Evolutionary conservation across 2,888 invertebrate species (phyloP), one percentile per base, ranked within the genome.

Genomic region (Eumacrocentrus americanus): DNA sequence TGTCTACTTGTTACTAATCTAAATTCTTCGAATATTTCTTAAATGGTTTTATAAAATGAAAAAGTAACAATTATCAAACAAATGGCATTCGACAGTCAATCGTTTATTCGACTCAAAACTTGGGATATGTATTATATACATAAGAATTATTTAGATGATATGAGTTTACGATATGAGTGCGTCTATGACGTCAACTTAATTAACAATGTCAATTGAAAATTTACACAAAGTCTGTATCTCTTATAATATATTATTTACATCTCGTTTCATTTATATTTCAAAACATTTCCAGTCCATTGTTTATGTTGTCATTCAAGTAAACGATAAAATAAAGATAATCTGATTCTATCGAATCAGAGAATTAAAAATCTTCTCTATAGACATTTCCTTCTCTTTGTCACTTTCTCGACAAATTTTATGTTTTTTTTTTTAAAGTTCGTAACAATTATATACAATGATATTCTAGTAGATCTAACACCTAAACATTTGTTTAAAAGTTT

Each of bases 41-140:
- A 4, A 29, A 6, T 29, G 29, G 9, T 29, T 29, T 29, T 6
- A 29, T 29, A 29, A 29, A 29, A 29, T 6, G 20, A 23, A 20
- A 37, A 37, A 1, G 3, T 18, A 16, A 11, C 4, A 34, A 14
- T 51, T 51, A n/a, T 34, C 51, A 29, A 3, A 12, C 11, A 6
- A 1, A 51, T 7, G 1, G 2, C 12, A 34, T 52, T 67, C 68
- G 76, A 78, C 77, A 78, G 74, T 72, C 76, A 77, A 76, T 74
- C 73, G 71, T 78, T 78, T 78, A 78, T 78, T 78, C 65, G 67
- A 72, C 76, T 76, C 72, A 70, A 76, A 76, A 76, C 68, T 71
- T 72, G 70, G 70, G 68, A 72, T 59, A 38, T 59, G 59, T 72
- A 68, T 67, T 78, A 77, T 75, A 75, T 77, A 78, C 77, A 77